Evolutionary conservation across 2,113 vertebrate species (phyloP).

Genomic region (Noturus placidus): DNA sequence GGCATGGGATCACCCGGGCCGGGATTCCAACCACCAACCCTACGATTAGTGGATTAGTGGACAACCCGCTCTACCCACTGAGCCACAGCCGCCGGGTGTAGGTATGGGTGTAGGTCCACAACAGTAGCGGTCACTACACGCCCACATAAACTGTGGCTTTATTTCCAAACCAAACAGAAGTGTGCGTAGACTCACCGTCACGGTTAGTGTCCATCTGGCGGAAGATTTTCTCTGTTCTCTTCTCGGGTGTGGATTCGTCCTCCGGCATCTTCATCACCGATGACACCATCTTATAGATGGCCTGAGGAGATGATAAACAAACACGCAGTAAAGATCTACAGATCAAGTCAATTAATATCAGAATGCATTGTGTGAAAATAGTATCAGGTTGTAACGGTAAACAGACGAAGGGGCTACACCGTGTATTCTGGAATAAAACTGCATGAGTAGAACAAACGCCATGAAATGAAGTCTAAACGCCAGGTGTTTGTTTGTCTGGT

Average conservation of each 20-base stretch:
- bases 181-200: slow-evolving; percentile 78
- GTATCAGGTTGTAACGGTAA: background rate
- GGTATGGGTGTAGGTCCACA: too few species aligned
- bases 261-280: slow-evolving; percentile 99
- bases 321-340: background rate
- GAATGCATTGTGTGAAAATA: background rate
- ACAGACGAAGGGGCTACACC: too few species aligned
- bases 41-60: too few species aligned
- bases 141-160: too few species aligned
- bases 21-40: too few species aligned
- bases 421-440: background rate
- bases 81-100: too few species aligned
- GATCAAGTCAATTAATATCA: background rate
- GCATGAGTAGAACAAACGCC: background rate
- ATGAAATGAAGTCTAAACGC: background rate
- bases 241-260: slow-evolving; percentile 97
- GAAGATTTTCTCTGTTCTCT: slow-evolving; percentile 98
- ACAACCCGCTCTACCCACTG: too few species aligned
- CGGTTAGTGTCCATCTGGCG: slow-evolving; percentile 98
- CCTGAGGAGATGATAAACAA: slow-evolving; percentile 69
- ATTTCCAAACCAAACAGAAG: background rate
- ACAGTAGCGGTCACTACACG: too few species aligned
- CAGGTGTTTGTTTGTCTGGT: background rate
- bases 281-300: slow-evolving; percentile 99
- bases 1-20: too few species aligned